These are phyloP conservation scores for Pelobates cultripes DNA, from an alignment of 2,797 vertebrate genomes.

Conservation along the genomic window DNA sequence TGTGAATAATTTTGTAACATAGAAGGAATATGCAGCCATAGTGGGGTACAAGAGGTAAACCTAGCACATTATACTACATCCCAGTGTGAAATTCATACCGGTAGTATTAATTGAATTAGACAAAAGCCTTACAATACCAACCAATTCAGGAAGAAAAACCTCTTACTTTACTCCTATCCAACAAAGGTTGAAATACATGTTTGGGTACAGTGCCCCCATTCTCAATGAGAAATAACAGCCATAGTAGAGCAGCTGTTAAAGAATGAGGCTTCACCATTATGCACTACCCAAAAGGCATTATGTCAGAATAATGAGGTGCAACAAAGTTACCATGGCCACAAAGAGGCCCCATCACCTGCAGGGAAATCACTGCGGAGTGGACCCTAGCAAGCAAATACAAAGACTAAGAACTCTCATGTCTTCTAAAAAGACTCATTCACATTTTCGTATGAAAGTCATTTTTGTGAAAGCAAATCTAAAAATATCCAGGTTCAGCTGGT, in stretches of 20 bases:
- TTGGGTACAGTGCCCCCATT: neutral
- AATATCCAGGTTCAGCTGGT: no score
- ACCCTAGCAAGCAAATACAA: constrained; percentile 4
- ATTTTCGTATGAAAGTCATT: neutral
- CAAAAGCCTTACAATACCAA: neutral
- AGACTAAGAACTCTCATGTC: constrained; percentile 1
- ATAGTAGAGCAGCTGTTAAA: neutral
- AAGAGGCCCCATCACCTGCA: constrained; percentile 19
- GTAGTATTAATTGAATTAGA: neutral
- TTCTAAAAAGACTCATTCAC: neutral
- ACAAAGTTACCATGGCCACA: constrained; percentile 45
- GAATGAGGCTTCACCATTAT: neutral
- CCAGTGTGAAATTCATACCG: neutral
- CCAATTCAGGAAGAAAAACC: neutral
- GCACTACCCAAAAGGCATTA: constrained; percentile 10
- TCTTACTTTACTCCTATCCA: neutral
- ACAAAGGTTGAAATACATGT: neutral
- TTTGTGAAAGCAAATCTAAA: neutral
- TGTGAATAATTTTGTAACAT: no score
- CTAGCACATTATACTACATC: neutral
- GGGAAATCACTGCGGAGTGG: neutral
- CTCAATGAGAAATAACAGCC: neutral
- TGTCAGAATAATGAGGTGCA: constrained; percentile 21
- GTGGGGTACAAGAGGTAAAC: no score
- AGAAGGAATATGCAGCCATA: no score